Conservation (phyloP, 2,888 invertebrate genomes). For the Panopea generosa region DNA sequence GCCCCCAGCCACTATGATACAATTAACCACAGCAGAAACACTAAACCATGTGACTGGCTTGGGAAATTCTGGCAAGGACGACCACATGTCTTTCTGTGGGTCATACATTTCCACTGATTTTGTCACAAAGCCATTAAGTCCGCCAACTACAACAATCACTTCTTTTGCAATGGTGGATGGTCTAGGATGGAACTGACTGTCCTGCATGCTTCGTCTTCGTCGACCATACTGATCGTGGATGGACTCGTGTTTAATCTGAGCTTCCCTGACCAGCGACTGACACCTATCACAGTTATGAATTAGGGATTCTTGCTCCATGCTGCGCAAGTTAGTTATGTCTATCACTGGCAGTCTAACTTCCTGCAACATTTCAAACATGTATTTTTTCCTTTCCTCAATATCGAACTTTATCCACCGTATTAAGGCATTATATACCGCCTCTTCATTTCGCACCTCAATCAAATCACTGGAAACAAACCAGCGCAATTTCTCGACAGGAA, state of each 20-base stretch:
- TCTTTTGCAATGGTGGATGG: slow-evolving; percentile 85
- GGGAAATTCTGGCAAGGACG: slow-evolving; percentile 80
- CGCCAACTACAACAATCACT: slow-evolving; percentile 83
- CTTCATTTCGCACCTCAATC: slow-evolving; percentile 83
- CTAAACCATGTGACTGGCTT: slow-evolving; percentile 79
- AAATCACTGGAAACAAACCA: slow-evolving; percentile 81
- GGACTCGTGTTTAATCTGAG: slow-evolving; percentile 78
- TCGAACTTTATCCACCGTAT: slow-evolving; percentile 82
- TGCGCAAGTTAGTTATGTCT: slow-evolving; percentile 75
- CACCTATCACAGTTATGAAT: slow-evolving; percentile 77
- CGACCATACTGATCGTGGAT: slow-evolving; percentile 80
- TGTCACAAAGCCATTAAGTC: slow-evolving; percentile 77
- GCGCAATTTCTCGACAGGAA: slow-evolving; percentile 77
- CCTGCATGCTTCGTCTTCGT: slow-evolving; percentile 82
- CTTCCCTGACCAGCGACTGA: slow-evolving; percentile 76
- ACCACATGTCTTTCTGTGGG: slow-evolving; percentile 82
- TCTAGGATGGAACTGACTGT: slow-evolving; percentile 77
- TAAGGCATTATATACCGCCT: slow-evolving; percentile 82
- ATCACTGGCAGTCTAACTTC: slow-evolving; percentile 81
- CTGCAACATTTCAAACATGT: slow-evolving; percentile 74
- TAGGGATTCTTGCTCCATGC: slow-evolving; percentile 76
- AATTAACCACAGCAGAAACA: slow-evolving; percentile 78
- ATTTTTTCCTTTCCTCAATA: slow-evolving; percentile 72
- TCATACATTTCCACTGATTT: slow-evolving; percentile 83
- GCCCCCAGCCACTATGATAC: slow-evolving; percentile 83